These are phyloP conservation scores for Drosophila arawakana DNA, from an alignment of 1,140 invertebrate species.

Conservation along the genomic window DNA sequence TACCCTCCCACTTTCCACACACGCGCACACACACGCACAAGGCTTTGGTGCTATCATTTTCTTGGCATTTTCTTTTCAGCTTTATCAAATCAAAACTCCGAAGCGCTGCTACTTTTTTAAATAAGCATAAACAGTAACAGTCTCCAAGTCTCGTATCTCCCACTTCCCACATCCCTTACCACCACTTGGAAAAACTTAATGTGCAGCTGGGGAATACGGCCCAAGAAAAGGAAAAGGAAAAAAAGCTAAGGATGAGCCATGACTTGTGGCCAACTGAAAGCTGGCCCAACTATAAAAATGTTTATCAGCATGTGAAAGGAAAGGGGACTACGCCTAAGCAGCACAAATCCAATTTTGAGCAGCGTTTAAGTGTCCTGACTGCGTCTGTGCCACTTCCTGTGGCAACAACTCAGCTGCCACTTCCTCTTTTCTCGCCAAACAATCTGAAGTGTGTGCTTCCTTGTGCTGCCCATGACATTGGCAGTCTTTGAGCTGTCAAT, in stretches of 20 bases:
- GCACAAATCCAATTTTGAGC: slow-evolving; percentile 80
- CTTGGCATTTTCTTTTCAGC: slow-evolving; percentile 53
- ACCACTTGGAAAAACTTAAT: slow-evolving; percentile 51
- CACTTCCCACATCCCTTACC: neutral
- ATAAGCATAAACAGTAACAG: slow-evolving; percentile 73
- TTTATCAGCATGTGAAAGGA: slow-evolving; percentile 55
- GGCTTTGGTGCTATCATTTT: slow-evolving; percentile 50
- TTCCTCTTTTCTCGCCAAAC: neutral
- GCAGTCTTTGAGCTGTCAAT: slow-evolving; percentile 19
- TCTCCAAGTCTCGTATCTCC: slow-evolving; percentile 16
- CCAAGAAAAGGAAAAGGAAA: slow-evolving; percentile 26
- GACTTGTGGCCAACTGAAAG: slow-evolving; percentile 61
- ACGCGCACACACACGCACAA: slow-evolving; percentile 2
- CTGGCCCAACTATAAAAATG: slow-evolving; percentile 75
- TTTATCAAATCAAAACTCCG: slow-evolving; percentile 81
- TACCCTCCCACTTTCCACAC: neutral
- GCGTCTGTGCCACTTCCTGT: slow-evolving; percentile 45
- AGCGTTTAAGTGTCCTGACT: slow-evolving; percentile 72
- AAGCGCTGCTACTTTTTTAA: slow-evolving; percentile 76
- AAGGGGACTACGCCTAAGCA: slow-evolving; percentile 40
- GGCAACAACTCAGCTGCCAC: neutral
- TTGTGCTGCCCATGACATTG: slow-evolving; percentile 61
- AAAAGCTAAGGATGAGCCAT: slow-evolving; percentile 57
- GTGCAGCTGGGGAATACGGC: slow-evolving; percentile 73
- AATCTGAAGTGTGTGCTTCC: slow-evolving; percentile 8